Evolutionary conservation across 2,888 invertebrate species (phyloP).

Genomic region (Linyphia triangularis): DNA sequence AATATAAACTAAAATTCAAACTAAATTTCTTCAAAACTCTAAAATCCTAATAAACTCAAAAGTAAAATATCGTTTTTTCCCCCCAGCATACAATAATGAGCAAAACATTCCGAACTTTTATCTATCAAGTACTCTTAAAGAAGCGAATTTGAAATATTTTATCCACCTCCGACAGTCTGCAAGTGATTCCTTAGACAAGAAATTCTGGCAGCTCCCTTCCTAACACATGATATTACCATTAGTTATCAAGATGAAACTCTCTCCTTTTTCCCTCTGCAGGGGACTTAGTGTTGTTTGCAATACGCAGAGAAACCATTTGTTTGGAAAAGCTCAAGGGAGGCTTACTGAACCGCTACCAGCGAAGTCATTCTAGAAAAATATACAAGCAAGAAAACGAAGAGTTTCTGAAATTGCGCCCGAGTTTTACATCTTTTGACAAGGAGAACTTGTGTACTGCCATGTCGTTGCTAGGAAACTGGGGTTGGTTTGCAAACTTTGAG

Average conservation of each 20-base stretch:
- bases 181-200: background rate
- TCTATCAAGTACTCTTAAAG: too few species aligned
- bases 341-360: slow-evolving; percentile 2
- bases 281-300: slow-evolving; percentile 4
- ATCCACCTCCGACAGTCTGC: background rate
- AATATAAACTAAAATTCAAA: too few species aligned
- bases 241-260: slow-evolving; percentile 5
- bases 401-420: slow-evolving; percentile 26
- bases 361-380: slow-evolving; percentile 5
- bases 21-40: too few species aligned
- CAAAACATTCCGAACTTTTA: too few species aligned
- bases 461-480: slow-evolving; percentile 53
- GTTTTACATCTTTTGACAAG: slow-evolving; percentile 35
- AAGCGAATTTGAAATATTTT: background rate
- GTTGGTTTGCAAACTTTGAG: slow-evolving; percentile 22
- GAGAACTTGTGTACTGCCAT: slow-evolving; percentile 33
- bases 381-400: slow-evolving; percentile 27
- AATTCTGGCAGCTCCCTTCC: background rate
- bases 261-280: background rate
- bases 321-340: background rate
- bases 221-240: slow-evolving; percentile 32
- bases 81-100: too few species aligned
- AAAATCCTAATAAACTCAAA: too few species aligned
- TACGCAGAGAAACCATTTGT: slow-evolving; percentile 10
- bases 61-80: too few species aligned